A percentile compares a stretch with the other conserved stretches of the same genome.
phyloP scores from a whole-genome alignment of 2,797 vertebrate genomes.

The Propithecus deckenii region DNA sequence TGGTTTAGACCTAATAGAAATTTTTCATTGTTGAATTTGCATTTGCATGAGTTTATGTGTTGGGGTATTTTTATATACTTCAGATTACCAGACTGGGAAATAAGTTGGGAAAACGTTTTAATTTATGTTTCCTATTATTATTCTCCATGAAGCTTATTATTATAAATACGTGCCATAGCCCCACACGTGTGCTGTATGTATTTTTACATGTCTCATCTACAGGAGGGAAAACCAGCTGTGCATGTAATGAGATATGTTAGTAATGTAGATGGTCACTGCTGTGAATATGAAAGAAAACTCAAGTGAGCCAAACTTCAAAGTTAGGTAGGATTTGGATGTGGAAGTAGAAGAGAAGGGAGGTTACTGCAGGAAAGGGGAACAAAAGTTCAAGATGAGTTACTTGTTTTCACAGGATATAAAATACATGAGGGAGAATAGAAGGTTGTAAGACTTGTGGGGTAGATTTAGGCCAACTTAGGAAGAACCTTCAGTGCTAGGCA shows the following conservation, averaged over 20 bases:
- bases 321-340: conserved; percentile 5
- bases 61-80: neutral
- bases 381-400: neutral
- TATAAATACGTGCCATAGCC: neutral
- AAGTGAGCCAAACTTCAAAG: neutral
- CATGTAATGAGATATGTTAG: neutral
- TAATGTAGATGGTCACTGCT: neutral
- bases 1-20: neutral
- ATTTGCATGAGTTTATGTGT: neutral
- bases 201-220: neutral
- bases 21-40: neutral
- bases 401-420: neutral
- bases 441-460: neutral
- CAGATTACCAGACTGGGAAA: neutral
- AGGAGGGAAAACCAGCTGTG: neutral
- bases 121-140: neutral
- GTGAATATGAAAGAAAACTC: neutral
- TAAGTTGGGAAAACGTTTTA: neutral
- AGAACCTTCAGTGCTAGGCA: neutral
- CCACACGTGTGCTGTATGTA: neutral
- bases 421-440: neutral
- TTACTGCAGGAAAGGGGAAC: neutral
- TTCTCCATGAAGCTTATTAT: neutral
- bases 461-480: neutral
- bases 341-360: neutral